Evolutionary conservation across 2,797 vertebrate genomes (phyloP), one percentile per base, ranked within the genome.

Genomic region (Steatocranus sp.): DNA sequence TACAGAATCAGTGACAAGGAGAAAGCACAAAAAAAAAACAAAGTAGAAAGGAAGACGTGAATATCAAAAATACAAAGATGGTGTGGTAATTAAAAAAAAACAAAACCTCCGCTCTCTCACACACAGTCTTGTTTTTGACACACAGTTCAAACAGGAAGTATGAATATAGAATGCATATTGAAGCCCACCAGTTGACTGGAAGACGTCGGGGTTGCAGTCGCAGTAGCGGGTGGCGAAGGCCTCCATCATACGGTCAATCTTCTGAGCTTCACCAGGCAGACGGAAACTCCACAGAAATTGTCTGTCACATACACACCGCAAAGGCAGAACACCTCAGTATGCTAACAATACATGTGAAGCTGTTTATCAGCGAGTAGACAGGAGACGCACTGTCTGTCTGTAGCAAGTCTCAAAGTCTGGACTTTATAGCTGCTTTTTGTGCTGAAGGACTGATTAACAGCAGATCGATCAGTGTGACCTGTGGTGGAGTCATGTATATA

Each of bases 221-320:
- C 98, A 99, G 93, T 99, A 99, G 48, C 97, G 96, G 1, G 86
- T 95, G 25, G 98, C 98, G n/a, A 99, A 99, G 7, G 97, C 94
- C 79, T 99, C 98, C 98, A 99, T 99, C 98, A 98, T 98, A n/a
- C 98, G 96, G 84, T 98, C 98, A 2, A 99, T 99, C 95, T 99
- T 99, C 95, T 99, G 98, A 0, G 98, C 98, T 86, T 99, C 98
- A 0, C 98, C 98, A 0, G 98, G 98, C 78, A 99, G 94, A 66
- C 98, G 96, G 91, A 99, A 98, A 83, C 97, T 98, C 98, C 98
- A 99, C 27, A 99, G 92, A 84, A 98, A 99, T 93, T 98, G 98
- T 77, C 98, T 98, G 85, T 81, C 36, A 70, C 58, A 83, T 1
- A 23, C 41, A 85, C 11, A 78, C 54, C 23, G 5, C 75, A 78